phyloP scores from a whole-genome alignment of 2,888 invertebrate genomes.

The Baronia brevicornis region DNA sequence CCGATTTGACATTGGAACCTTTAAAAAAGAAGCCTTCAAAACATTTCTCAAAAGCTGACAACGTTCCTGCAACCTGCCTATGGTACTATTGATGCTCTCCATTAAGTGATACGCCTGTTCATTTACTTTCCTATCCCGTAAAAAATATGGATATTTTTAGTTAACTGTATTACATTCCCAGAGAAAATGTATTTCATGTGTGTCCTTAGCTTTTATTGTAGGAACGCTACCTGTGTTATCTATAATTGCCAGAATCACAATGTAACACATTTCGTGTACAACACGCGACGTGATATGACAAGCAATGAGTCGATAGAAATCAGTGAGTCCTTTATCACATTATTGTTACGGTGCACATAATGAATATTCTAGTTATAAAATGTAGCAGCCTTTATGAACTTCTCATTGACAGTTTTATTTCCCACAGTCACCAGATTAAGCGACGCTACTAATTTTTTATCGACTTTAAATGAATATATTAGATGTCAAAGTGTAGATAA shows the following conservation, averaged over 20 bases:
- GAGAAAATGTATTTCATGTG: too few species aligned
- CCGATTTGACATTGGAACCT: too few species aligned
- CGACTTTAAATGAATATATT: conserved; percentile 15
- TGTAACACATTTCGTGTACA: background rate
- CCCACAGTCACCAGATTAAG: too few species aligned
- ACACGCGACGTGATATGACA: conserved; percentile 5
- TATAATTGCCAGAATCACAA: conserved; percentile 1
- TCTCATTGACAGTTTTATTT: background rate
- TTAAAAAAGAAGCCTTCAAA: too few species aligned
- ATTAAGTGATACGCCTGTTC: too few species aligned
- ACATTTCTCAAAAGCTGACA: too few species aligned
- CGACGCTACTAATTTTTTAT: conserved; percentile 8
- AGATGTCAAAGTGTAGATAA: conserved; percentile 10
- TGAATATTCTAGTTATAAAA: background rate
- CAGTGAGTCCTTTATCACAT: background rate
- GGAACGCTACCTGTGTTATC: background rate
- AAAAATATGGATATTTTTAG: too few species aligned
- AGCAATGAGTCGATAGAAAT: background rate
- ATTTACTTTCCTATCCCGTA: too few species aligned
- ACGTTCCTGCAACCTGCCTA: too few species aligned
- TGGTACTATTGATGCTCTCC: too few species aligned
- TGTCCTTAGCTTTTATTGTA: too few species aligned
- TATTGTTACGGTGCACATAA: background rate
- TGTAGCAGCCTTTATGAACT: background rate
- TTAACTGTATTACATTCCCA: too few species aligned